A percentile compares a stretch with the other conserved stretches of the same genome.
Evolutionary conservation across 2,113 vertebrate species (phyloP).

Genomic region (Corythornis vintsioides): DNA sequence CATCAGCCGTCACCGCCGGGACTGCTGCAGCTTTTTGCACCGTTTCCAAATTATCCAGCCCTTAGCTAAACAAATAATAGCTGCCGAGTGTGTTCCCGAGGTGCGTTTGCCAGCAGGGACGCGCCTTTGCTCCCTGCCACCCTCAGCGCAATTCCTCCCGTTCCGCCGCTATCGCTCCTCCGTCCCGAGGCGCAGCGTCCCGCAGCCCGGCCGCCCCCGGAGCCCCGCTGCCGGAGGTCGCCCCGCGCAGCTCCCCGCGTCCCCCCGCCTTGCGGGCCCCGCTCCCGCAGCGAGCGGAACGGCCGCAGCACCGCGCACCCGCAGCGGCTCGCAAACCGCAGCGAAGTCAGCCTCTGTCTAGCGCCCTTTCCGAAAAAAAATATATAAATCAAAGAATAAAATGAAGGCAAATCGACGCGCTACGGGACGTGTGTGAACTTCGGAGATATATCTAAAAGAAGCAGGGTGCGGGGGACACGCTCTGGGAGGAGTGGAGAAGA

Average conservation of each 20-base stretch:
- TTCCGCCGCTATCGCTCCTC: background rate
- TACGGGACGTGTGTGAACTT: background rate
- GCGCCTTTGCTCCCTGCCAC: background rate
- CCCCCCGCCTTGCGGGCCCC: too few relatives aligned
- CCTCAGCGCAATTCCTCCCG: fast-evolving
- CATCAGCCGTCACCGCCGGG: conserved; percentile 16
- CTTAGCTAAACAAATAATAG: background rate
- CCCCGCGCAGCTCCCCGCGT: background rate
- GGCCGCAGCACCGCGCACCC: background rate
- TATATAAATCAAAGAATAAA: background rate
- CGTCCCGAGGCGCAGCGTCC: background rate
- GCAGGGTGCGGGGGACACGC: too few relatives aligned
- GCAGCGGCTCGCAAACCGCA: background rate
- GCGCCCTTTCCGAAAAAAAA: background rate
- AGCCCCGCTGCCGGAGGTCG: background rate
- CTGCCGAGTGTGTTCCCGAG: background rate
- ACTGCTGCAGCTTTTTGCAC: background rate
- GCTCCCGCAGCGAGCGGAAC: background rate
- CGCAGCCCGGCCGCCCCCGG: background rate
- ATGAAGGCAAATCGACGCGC: background rate
- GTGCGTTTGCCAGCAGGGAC: background rate
- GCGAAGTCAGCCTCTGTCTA: background rate
- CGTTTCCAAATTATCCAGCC: conserved; percentile 2
- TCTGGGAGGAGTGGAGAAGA: background rate
- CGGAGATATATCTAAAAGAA: background rate